phyloP scores from a whole-genome alignment of 2,888 invertebrate genomes.

The Amiota mariae region DNA sequence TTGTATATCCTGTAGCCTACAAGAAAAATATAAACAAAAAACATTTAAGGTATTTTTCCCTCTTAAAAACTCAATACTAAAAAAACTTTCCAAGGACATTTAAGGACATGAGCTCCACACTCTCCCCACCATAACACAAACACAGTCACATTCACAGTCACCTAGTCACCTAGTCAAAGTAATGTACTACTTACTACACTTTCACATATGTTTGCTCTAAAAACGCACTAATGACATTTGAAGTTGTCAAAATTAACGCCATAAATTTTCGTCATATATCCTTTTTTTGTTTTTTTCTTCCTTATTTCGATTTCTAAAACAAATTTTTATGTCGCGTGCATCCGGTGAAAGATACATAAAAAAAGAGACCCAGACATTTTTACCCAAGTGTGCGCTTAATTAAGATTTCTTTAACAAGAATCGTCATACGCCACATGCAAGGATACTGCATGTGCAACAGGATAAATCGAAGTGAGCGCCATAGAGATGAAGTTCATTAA shows the following conservation, averaged over 20 bases:
- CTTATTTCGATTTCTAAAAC: background rate
- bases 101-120: slow-evolving; percentile 1
- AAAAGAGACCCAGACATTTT: background rate
- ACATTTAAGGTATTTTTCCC: background rate
- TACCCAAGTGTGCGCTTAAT: background rate
- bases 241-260: slow-evolving; percentile 28
- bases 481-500: slow-evolving; percentile 16
- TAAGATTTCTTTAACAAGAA: background rate
- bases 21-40: background rate
- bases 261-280: slow-evolving; percentile 22
- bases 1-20: slow-evolving; percentile 22
- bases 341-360: background rate
- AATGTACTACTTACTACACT: background rate
- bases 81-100: slow-evolving; percentile 1
- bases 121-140: background rate
- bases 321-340: slow-evolving; percentile 22
- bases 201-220: background rate
- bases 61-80: background rate
- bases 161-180: background rate
- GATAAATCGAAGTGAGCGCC: background rate
- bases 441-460: background rate
- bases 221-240: slow-evolving; percentile 3
- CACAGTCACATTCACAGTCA: no score
- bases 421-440: background rate
- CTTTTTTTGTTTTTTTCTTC: slow-evolving; percentile 10